These are phyloP conservation scores for Melinaea marsaeus DNA, from an alignment of 2,888 invertebrate species.

Conservation along the genomic window DNA sequence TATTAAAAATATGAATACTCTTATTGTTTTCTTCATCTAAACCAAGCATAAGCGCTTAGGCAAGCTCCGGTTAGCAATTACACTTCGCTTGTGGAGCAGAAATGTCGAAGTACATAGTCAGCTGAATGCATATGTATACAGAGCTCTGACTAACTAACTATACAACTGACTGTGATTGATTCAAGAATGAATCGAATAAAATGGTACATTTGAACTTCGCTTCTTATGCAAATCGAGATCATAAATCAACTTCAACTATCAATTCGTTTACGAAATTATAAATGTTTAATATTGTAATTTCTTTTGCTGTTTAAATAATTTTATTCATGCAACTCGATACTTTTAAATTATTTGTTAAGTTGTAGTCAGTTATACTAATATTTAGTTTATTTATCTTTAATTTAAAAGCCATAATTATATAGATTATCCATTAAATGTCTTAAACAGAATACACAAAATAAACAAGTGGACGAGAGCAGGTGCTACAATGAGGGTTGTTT, in stretches of 20 bases:
- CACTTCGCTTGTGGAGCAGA: slow-evolving; percentile 5
- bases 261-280: background rate
- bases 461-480: too few species aligned
- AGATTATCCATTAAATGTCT: too few species aligned
- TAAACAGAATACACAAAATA: too few species aligned
- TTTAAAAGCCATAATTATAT: too few species aligned
- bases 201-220: slow-evolving; percentile 6
- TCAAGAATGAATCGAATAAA: slow-evolving; percentile 12
- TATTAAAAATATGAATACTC: background rate
- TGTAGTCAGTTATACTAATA: too few species aligned
- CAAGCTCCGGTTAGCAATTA: slow-evolving; percentile 1
- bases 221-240: slow-evolving; percentile 5
- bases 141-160: slow-evolving; percentile 2
- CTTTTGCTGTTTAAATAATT: too few species aligned
- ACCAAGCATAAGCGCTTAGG: background rate
- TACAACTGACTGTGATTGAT: slow-evolving; percentile 14
- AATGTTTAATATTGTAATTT: background rate
- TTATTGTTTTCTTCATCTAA: background rate
- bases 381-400: too few species aligned
- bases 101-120: background rate
- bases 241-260: slow-evolving; percentile 3
- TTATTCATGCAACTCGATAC: too few species aligned
- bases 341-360: too few species aligned
- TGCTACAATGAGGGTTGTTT: too few species aligned
- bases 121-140: background rate